A percentile compares a stretch with the other conserved stretches of the same genome.
Evolutionary conservation across 2,888 invertebrate genomes (phyloP).

Genomic region (Geophilus truncorum): DNA sequence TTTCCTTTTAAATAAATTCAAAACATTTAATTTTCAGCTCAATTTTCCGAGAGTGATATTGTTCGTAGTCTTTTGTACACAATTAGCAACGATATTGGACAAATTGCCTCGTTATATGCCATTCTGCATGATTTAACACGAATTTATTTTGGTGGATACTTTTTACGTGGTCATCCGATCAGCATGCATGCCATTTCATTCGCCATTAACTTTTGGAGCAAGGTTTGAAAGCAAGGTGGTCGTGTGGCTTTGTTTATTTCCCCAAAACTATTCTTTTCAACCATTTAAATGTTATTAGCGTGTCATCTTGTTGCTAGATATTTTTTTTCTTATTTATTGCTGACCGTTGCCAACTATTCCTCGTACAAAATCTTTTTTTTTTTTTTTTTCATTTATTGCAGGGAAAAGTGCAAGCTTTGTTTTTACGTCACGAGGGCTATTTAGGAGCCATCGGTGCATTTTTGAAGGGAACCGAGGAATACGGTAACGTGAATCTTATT

Average conservation of each 20-base stretch:
- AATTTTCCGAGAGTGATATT: slow-evolving; percentile 56
- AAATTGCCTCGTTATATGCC: slow-evolving; percentile 64
- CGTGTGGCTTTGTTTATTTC: slow-evolving; percentile 19
- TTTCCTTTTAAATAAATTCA: neutral
- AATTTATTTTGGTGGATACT: slow-evolving; percentile 66
- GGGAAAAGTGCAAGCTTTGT: slow-evolving; percentile 60
- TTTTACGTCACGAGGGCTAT: slow-evolving; percentile 66
- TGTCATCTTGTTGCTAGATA: too few relatives aligned
- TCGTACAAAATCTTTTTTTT: neutral
- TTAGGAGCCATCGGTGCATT: slow-evolving; percentile 66
- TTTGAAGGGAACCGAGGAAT: slow-evolving; percentile 60
- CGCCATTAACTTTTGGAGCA: slow-evolving; percentile 65
- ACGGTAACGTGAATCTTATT: slow-evolving; percentile 45
- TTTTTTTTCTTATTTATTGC: too few relatives aligned
- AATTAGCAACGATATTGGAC: slow-evolving; percentile 67
- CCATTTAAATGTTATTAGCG: neutral
- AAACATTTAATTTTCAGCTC: slow-evolving; percentile 31
- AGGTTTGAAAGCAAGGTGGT: slow-evolving; percentile 45
- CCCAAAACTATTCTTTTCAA: neutral
- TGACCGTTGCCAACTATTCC: too few relatives aligned
- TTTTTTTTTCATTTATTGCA: too few relatives aligned
- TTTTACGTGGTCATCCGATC: slow-evolving; percentile 62
- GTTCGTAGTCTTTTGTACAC: slow-evolving; percentile 61
- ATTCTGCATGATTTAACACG: slow-evolving; percentile 57
- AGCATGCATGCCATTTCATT: slow-evolving; percentile 65